These are phyloP conservation scores for Athalia cordata DNA, from an alignment of 2,888 invertebrate genomes.

Conservation along the genomic window DNA sequence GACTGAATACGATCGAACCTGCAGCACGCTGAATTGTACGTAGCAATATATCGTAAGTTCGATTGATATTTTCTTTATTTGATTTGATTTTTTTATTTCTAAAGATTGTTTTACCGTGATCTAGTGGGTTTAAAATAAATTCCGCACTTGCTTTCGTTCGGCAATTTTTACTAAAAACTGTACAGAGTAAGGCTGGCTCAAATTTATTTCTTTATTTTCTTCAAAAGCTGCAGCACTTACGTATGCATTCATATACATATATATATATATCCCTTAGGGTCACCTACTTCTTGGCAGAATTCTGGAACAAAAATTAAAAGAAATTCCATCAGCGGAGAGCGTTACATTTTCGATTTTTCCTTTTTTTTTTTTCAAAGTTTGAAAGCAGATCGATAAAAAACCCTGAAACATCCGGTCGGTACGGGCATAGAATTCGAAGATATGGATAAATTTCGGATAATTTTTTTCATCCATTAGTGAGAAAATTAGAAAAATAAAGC, in stretches of 20 bases:
- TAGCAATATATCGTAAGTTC: not conserved
- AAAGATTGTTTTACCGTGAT: not conserved
- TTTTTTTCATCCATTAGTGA: too few species aligned
- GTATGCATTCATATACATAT: not conserved
- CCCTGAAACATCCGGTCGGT: too few species aligned
- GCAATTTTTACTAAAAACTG: slow-evolving; percentile 50
- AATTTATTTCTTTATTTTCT: not conserved
- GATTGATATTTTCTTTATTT: not conserved
- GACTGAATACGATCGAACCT: too few species aligned
- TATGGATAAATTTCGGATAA: too few species aligned
- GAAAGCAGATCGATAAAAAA: too few species aligned
- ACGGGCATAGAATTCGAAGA: too few species aligned
- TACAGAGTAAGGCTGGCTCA: slow-evolving; percentile 50
- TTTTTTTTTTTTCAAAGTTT: too few species aligned
- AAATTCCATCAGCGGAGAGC: too few species aligned
- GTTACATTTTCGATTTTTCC: too few species aligned
- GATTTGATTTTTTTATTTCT: not conserved
- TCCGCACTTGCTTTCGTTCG: slow-evolving; percentile 38
- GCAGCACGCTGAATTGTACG: too few species aligned
- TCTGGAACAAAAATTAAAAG: too few species aligned
- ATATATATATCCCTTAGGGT: not conserved
- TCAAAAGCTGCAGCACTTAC: not conserved
- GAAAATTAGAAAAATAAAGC: too few species aligned
- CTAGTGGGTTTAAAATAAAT: not conserved
- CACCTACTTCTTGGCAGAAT: not conserved